Percentiles rank a stretch among this genome's conserved stretches.
Evolutionary conservation across 2,797 vertebrate genomes (phyloP).

Genomic region (Galagoides demidoff): DNA sequence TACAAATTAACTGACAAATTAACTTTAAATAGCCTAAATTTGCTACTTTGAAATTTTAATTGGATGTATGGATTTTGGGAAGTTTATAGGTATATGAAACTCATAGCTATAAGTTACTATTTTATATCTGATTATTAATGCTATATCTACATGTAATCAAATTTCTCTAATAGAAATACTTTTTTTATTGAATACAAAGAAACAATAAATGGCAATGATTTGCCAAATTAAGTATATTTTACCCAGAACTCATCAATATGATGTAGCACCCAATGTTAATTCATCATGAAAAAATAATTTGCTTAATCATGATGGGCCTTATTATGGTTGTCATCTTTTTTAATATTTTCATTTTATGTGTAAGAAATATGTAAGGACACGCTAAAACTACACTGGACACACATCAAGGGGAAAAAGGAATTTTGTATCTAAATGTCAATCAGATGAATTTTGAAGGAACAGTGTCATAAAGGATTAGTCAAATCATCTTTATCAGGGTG

Average conservation of each 20-base stretch:
- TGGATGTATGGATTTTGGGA: conserved; percentile 3
- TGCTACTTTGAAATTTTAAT: conserved; percentile 53
- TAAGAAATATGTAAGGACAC: conserved; percentile 49
- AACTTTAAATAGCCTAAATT: conserved; percentile 15
- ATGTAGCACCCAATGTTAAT: neutral
- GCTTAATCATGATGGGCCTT: conserved; percentile 28
- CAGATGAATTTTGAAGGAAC: conserved; percentile 42
- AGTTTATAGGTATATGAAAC: neutral
- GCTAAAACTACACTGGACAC: neutral
- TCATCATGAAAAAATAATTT: conserved; percentile 49
- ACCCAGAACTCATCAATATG: conserved; percentile 14
- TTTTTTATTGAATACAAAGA: conserved; percentile 42
- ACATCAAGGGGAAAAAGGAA: neutral
- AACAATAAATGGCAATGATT: conserved; percentile 41
- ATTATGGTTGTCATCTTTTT: neutral
- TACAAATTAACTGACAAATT: neutral
- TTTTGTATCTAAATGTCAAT: conserved; percentile 22
- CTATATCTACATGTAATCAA: conserved; percentile 7
- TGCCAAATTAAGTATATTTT: conserved; percentile 37
- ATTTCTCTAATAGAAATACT: conserved; percentile 40
- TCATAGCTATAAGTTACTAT: neutral
- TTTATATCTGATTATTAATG: conserved; percentile 4
- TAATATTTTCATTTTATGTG: conserved; percentile 37
- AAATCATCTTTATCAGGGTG: conserved; percentile 15
- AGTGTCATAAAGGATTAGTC: neutral